Evolutionary conservation across 2,888 invertebrate genomes (phyloP).

Genomic region (Iphiclides podalirius): DNA sequence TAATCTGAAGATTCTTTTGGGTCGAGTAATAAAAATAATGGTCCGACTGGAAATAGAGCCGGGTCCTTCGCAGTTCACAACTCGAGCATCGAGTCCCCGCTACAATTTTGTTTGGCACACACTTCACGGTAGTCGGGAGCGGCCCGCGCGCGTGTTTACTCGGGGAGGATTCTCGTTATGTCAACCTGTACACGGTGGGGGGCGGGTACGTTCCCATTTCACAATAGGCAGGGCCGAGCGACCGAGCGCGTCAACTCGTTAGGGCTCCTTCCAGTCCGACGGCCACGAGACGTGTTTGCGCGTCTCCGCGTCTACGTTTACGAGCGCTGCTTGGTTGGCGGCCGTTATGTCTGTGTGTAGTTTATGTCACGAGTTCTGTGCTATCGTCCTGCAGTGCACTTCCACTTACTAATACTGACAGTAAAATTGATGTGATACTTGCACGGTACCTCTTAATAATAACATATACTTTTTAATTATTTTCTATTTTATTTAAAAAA

Average conservation of each 20-base stretch:
- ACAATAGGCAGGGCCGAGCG: conserved; percentile 37
- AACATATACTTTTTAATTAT: no score
- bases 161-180: conserved; percentile 35
- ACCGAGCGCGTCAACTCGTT: conserved; percentile 48
- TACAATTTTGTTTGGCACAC: conserved; percentile 10
- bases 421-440: no score
- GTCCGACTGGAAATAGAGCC: background rate
- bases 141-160: conserved; percentile 33
- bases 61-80: background rate
- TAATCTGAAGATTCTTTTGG: no score
- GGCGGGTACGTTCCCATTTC: conserved; percentile 30
- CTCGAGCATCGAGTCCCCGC: background rate
- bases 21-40: no score
- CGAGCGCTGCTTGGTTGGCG: conserved; percentile 21
- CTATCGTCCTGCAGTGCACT: no score
- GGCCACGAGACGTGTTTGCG: conserved; percentile 34
- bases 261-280: conserved; percentile 40
- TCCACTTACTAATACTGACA: no score
- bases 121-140: conserved; percentile 12
- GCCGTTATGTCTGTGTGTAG: conserved; percentile 5
- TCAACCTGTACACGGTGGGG: conserved; percentile 32
- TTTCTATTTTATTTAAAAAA: no score
- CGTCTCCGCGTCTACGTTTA: conserved; percentile 20
- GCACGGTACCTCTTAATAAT: no score
- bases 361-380: no score